These are phyloP conservation scores for Hemicentrotus pulcherrimus DNA, from an alignment of 35 echinoderm and acorn worm genomes.

Conservation along the genomic window DNA sequence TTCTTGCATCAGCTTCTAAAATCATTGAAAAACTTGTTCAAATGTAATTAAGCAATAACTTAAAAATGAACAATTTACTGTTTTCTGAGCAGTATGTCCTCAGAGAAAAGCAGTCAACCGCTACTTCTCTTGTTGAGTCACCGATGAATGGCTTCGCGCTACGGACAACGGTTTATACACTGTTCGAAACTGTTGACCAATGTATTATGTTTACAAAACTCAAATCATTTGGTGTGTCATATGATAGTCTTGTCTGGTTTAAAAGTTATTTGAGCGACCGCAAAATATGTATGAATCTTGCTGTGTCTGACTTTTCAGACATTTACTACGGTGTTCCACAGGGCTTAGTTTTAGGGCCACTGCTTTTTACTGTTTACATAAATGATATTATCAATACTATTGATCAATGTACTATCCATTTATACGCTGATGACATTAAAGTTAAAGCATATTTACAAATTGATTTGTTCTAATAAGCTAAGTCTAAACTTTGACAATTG, in stretches of 20 bases:
- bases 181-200: neutral
- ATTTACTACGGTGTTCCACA: neutral
- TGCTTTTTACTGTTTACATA: neutral
- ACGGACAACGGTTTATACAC: neutral
- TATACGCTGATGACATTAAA: neutral
- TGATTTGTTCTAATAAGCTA: neutral
- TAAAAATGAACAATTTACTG: neutral
- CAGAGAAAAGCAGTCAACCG: neutral
- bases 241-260: neutral
- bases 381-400: neutral
- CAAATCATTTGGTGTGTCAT: neutral
- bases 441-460: neutral
- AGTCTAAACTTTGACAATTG: too few species aligned
- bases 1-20: neutral
- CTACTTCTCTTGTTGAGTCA: neutral
- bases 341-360: neutral
- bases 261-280: neutral
- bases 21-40: neutral
- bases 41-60: neutral
- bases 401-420: neutral
- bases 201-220: neutral
- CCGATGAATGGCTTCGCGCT: neutral
- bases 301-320: neutral
- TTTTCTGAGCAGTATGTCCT: neutral
- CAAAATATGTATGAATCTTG: neutral